phyloP scores from a whole-genome alignment of 2,888 invertebrate genomes.

The Erebia aethiops region DNA sequence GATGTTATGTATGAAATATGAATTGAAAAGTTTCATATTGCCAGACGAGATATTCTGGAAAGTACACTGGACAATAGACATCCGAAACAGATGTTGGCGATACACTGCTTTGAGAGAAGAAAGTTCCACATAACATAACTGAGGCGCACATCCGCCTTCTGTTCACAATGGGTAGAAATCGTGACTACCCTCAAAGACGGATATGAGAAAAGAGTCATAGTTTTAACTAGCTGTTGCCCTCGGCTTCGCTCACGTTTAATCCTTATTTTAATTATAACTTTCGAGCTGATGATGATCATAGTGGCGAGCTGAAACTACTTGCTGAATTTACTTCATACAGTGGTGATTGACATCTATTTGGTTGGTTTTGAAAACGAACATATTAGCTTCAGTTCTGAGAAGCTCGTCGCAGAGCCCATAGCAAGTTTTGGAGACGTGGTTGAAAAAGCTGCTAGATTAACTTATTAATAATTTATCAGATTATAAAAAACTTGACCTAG shows the following conservation, averaged over 20 bases:
- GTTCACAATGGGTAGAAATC: not conserved
- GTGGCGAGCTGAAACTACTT: too few species aligned
- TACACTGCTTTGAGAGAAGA: slow-evolving; percentile 1
- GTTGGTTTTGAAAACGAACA: not conserved
- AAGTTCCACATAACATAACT: slow-evolving; percentile 2
- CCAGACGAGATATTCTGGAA: not conserved
- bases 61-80: not conserved
- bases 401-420: not conserved
- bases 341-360: not conserved
- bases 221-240: not conserved
- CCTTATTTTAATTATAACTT: too few species aligned
- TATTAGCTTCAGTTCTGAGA: not conserved
- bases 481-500: too few species aligned
- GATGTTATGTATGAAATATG: too few species aligned
- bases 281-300: too few species aligned
- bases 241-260: not conserved
- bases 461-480: too few species aligned
- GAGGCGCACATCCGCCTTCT: not conserved
- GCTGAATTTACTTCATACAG: too few species aligned
- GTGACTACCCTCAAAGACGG: not conserved
- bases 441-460: too few species aligned
- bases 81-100: not conserved
- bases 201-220: not conserved
- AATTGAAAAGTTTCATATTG: not conserved
- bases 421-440: too few species aligned